Conservation (phyloP, 2,113 vertebrate genomes). For the Gambusia holbrooki region DNA sequence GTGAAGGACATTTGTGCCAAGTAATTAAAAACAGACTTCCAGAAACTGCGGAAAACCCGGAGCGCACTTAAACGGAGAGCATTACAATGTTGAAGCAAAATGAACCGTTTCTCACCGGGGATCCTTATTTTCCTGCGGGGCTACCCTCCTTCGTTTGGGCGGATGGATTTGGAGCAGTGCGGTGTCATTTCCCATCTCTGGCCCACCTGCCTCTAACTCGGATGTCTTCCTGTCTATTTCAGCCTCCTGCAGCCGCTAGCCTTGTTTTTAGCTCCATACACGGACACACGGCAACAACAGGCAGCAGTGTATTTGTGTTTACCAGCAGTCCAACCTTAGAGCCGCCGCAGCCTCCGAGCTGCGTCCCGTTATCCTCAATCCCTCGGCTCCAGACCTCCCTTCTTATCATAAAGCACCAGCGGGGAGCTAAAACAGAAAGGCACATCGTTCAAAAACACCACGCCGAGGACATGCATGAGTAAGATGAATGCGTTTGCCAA, state of each 20-base stretch:
- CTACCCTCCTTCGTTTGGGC: slow-evolving; percentile 39
- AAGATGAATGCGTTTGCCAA: neutral
- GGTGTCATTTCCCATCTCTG: slow-evolving; percentile 56
- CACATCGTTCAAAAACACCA: neutral
- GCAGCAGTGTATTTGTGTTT: slow-evolving; percentile 27
- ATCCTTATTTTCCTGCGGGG: slow-evolving; percentile 14
- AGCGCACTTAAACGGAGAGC: neutral
- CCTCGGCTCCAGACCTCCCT: slow-evolving; percentile 26
- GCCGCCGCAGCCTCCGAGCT: slow-evolving; percentile 19
- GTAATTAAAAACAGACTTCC: slow-evolving; percentile 14
- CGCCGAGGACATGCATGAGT: neutral
- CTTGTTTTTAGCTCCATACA: slow-evolving; percentile 15
- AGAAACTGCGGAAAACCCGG: neutral
- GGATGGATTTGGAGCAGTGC: slow-evolving; percentile 47
- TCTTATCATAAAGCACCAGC: slow-evolving; percentile 29
- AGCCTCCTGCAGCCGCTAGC: neutral
- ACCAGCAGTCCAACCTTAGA: slow-evolving; percentile 16
- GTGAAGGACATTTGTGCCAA: slow-evolving; percentile 85
- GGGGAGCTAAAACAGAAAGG: slow-evolving; percentile 6
- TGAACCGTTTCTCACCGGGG: slow-evolving; percentile 7
- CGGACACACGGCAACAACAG: too few species aligned
- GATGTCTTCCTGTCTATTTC: slow-evolving; percentile 2
- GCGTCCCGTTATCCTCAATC: slow-evolving; percentile 32
- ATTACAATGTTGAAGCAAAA: slow-evolving; percentile 1
- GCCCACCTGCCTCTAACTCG: slow-evolving; percentile 47